Evolutionary conservation across 2,113 vertebrate genomes (phyloP).

Genomic region (Hippocampus comes): DNA sequence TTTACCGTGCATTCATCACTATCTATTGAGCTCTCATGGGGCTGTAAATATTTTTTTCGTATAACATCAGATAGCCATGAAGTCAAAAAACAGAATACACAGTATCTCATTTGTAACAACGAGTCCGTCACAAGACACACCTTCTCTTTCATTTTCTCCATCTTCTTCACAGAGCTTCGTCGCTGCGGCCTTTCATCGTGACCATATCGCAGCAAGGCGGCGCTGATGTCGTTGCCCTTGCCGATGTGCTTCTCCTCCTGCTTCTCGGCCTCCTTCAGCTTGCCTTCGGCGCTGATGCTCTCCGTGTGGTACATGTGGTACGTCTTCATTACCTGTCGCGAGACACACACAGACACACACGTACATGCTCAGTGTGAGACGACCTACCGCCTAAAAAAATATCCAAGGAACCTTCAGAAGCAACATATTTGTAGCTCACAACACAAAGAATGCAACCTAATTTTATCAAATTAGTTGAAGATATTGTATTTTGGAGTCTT

Average conservation of each 20-base stretch:
- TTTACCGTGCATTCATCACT: neutral
- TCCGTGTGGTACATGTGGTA: conserved; percentile 99
- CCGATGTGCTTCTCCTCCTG: conserved; percentile 97
- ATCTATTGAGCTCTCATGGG: neutral
- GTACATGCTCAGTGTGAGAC: neutral
- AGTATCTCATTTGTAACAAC: neutral
- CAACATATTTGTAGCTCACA: neutral
- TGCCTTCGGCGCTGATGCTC: conserved; percentile 92
- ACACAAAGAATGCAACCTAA: neutral
- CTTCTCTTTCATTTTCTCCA: conserved; percentile 82
- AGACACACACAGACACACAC: conserved; percentile 6
- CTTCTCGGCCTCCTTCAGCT: conserved; percentile 96
- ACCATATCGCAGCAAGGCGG: conserved; percentile 84
- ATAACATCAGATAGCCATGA: neutral
- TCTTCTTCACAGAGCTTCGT: conserved; percentile 94
- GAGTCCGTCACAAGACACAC: conserved; percentile 40
- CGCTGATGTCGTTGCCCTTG: conserved; percentile 83
- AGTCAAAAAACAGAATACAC: neutral
- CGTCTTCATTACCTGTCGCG: conserved; percentile 93
- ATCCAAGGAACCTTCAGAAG: neutral
- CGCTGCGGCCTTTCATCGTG: conserved; percentile 90
- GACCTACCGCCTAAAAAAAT: neutral
- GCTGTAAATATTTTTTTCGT: neutral
- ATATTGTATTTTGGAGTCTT: neutral
- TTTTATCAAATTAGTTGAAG: neutral